phyloP scores from a whole-genome alignment of 2,113 vertebrate genomes.

The Lamprotornis superbus region DNA sequence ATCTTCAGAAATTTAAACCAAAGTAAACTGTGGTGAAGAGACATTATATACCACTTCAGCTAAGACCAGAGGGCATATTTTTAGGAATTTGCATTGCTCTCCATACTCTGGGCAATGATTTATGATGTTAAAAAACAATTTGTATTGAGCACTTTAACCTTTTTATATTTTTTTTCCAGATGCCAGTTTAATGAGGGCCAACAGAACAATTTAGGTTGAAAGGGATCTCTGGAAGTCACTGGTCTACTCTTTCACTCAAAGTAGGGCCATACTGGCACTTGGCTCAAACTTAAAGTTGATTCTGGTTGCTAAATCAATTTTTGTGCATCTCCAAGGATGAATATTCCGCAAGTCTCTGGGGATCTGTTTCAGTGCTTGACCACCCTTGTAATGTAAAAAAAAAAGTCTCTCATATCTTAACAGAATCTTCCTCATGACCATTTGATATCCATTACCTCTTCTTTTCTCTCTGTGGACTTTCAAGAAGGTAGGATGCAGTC shows the following conservation, averaged over 20 bases:
- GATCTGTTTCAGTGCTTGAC: background rate
- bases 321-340: background rate
- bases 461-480: background rate
- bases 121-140: background rate
- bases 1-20: background rate
- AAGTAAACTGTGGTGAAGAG: background rate
- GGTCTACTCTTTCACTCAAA: background rate
- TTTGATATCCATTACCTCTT: background rate
- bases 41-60: background rate
- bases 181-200: background rate
- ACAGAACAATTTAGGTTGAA: background rate
- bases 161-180: background rate
- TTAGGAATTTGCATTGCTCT: background rate
- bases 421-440: background rate
- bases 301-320: background rate
- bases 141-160: background rate
- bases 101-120: background rate
- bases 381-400: accelerated
- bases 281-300: background rate
- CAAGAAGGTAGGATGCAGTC: background rate
- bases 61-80: background rate
- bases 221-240: background rate
- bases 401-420: background rate
- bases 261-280: background rate
- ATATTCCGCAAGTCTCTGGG: background rate